Evolutionary conservation across 2,888 invertebrate genomes (phyloP).

Genomic region (Brachycybe producta): DNA sequence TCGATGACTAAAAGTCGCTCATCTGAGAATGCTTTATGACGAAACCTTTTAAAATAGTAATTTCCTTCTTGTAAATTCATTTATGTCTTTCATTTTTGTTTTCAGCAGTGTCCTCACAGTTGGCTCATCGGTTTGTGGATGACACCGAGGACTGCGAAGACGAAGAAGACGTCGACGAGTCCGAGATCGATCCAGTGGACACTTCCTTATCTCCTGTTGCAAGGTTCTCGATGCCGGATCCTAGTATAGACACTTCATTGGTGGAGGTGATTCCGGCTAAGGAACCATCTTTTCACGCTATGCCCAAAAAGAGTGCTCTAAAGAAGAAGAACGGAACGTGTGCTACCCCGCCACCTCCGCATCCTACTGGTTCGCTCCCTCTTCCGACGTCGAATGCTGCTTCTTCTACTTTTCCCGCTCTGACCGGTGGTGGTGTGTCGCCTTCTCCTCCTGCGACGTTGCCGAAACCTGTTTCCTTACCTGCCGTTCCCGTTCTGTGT

Average conservation of each 20-base stretch:
- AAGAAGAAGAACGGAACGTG: constrained; percentile 42
- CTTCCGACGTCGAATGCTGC: constrained; percentile 12
- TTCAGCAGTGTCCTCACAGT: constrained; percentile 6
- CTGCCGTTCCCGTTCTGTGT: background rate
- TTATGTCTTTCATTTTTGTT: background rate
- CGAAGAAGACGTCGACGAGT: constrained; percentile 18
- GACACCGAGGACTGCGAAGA: constrained; percentile 39
- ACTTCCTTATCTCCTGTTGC: background rate
- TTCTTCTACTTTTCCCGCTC: background rate
- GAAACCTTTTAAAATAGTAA: too few relatives aligned
- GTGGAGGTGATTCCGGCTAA: constrained; percentile 87
- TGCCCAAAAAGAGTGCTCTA: constrained; percentile 81
- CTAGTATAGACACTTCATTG: constrained; percentile 52
- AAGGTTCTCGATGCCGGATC: constrained; percentile 17
- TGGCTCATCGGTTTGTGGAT: constrained; percentile 32
- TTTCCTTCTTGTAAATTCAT: too few relatives aligned
- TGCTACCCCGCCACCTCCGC: constrained; percentile 10
- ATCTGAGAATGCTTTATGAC: too few relatives aligned
- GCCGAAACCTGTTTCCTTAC: constrained; percentile 17
- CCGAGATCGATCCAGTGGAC: constrained; percentile 10
- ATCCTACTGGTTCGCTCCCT: background rate
- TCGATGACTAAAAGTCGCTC: too few relatives aligned
- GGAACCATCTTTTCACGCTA: constrained; percentile 79
- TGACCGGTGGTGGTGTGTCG: background rate
- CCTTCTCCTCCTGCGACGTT: constrained; percentile 11